These are phyloP conservation scores for Sesamia nonagrioides DNA, from an alignment of 1,140 invertebrate species.

Conservation along the genomic window DNA sequence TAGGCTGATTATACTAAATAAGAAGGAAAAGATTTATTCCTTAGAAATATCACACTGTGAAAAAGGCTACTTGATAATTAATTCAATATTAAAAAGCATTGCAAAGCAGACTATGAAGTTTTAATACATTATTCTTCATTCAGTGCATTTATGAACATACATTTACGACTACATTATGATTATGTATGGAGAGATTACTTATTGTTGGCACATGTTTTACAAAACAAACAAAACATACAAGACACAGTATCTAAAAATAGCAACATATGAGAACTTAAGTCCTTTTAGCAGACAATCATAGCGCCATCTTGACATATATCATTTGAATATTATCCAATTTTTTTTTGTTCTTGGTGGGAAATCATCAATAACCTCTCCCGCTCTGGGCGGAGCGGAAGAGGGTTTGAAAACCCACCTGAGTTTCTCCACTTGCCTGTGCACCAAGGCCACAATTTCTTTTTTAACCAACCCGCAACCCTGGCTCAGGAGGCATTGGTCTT, in stretches of 20 bases:
- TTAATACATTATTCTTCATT: background rate
- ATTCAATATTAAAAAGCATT: background rate
- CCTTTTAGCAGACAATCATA: background rate
- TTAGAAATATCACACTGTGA: background rate
- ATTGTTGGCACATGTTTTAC: background rate
- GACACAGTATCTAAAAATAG: background rate
- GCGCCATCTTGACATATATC: background rate
- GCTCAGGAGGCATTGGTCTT: too few relatives aligned
- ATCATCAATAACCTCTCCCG: too few relatives aligned
- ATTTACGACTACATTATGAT: background rate
- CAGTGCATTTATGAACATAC: constrained; percentile 4
- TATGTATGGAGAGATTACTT: background rate
- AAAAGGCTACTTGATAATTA: background rate
- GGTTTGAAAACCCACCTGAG: too few relatives aligned
- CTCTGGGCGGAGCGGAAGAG: too few relatives aligned
- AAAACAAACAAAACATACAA: background rate
- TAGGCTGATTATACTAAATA: too few relatives aligned
- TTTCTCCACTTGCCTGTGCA: too few relatives aligned
- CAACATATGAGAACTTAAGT: background rate
- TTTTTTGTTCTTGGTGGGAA: too few relatives aligned
- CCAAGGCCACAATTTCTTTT: too few relatives aligned
- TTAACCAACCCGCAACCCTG: too few relatives aligned
- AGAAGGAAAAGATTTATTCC: background rate
- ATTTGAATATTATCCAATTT: background rate
- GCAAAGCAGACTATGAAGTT: constrained; percentile 20